Base-by-base conservation (phyloP, 37 sponge, comb jelly and placozoan species). In the Ianthella basta region DNA sequence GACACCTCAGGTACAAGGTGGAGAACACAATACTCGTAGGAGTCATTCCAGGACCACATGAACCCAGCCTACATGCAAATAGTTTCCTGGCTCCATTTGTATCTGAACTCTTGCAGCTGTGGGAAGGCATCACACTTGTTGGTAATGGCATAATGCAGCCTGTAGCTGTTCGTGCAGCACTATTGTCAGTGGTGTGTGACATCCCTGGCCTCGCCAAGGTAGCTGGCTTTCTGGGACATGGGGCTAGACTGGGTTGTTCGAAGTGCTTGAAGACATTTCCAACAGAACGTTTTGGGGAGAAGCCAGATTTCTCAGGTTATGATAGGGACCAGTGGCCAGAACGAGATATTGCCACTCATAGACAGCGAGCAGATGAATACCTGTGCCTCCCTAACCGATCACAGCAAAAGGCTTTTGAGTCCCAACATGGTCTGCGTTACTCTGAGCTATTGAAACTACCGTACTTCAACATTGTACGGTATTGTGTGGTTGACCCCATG, bases 401-500 rank as follows among this genome's bases (percentile, higher is more conserved):
- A 4, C 20, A 55, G 38, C 39, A 35, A 56, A 70, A 36, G 4
- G 73, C 27, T 12, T 33, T 56, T 21, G 84, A 84, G 39, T 21
- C 59, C 6, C 56, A 69, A 21, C 23, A 53, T 72, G 84, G 84
- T 0, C 27, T 40, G 10, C 35, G 63, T 59, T 84, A 72, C 53
- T 84, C 73, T 1, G 27, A 21, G 1, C 29, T 84, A 54, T 24
- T 60, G 8, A 8, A 84, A 30, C 74, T 84, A 29, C 55, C 55
- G 21, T 84, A 84, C 36, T 84, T 83, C 69, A 59, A 84, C 38
- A 53, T 79, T 36, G 50, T 86, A 21, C 54, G 86, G 2, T 66
- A 3, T 23, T 86, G 82, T 82, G 79, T 86, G 8, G 64, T 89
- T 40, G 90, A 90, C 82, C 87, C 87, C 21, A 90, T 90, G 87